Conservation (phyloP, 2,797 vertebrate genomes). For the Eulemur rubriventer region DNA sequence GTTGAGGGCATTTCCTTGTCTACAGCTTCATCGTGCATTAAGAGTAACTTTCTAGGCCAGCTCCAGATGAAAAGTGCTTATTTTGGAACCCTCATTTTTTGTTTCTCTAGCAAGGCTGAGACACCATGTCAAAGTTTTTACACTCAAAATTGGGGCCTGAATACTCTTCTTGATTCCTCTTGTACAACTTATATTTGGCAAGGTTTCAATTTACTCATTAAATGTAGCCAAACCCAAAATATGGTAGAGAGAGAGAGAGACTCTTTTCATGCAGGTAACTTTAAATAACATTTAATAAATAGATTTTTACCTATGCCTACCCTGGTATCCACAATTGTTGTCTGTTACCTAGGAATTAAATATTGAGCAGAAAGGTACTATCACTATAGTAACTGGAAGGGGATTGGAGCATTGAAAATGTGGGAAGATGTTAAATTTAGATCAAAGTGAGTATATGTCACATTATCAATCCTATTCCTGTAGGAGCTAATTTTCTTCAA, state of each 20-base stretch:
- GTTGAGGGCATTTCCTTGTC: background rate
- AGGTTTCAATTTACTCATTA: background rate
- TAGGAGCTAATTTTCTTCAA: constrained; percentile 46
- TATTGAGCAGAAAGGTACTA: constrained; percentile 34
- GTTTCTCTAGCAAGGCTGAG: background rate
- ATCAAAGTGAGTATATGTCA: constrained; percentile 53
- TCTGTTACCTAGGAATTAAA: constrained; percentile 65
- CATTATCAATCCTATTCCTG: constrained; percentile 33
- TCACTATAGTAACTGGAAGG: constrained; percentile 67
- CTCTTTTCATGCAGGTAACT: background rate
- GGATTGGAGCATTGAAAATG: constrained; percentile 32
- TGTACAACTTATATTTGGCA: background rate
- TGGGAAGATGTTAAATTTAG: constrained; percentile 63
- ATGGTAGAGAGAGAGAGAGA: background rate
- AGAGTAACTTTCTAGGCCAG: background rate
- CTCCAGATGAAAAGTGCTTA: background rate
- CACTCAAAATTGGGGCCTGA: background rate
- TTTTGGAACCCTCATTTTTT: background rate
- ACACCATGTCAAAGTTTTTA: background rate
- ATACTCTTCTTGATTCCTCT: background rate
- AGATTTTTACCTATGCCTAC: constrained; percentile 18
- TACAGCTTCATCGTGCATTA: background rate
- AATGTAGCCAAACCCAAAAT: background rate
- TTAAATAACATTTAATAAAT: constrained; percentile 12
- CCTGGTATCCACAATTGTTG: background rate